A percentile compares a stretch with the other conserved stretches of the same genome.
These are phyloP conservation scores for Temnothorax ravouxi DNA, from an alignment of 2,888 invertebrate species.

Conservation along the genomic window DNA sequence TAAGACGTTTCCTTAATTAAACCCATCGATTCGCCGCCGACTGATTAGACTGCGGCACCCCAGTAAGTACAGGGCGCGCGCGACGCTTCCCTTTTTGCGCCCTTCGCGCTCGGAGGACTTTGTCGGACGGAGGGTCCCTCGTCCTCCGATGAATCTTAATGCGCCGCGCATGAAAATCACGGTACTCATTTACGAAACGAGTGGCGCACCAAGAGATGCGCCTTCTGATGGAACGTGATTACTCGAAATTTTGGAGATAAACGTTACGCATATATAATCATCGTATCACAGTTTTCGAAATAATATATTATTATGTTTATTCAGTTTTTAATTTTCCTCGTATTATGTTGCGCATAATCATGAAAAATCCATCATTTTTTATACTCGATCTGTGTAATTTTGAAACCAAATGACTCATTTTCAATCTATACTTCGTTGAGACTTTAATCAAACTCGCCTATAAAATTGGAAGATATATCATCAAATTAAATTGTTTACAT, in stretches of 20 bases:
- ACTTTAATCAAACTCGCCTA: not conserved
- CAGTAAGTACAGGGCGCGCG: conserved; percentile 41
- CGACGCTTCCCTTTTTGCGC: conserved; percentile 48
- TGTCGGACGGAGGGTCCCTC: not conserved
- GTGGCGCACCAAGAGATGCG: not conserved
- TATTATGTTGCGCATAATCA: not conserved
- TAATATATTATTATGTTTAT: conserved; percentile 24
- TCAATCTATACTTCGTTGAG: not conserved
- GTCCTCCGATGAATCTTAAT: conserved; percentile 31
- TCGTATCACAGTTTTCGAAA: conserved; percentile 11
- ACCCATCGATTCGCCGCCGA: conserved; percentile 77
- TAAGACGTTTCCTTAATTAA: conserved; percentile 78
- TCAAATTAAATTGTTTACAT: conserved; percentile 6
- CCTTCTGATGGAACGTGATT: not conserved
- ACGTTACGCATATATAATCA: conserved; percentile 7
- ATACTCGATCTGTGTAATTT: conserved; percentile 24
- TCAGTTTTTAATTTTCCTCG: conserved; percentile 1
- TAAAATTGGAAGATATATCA: not conserved
- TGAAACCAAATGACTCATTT: not conserved
- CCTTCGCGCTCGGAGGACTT: conserved; percentile 17
- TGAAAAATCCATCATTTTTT: conserved; percentile 2
- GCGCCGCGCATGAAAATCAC: conserved; percentile 37
- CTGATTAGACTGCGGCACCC: conserved; percentile 72
- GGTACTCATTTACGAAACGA: conserved; percentile 33
- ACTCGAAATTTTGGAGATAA: conserved; percentile 24